phyloP scores from a whole-genome alignment of 2,113 vertebrate species.

The Tiliqua scincoides region DNA sequence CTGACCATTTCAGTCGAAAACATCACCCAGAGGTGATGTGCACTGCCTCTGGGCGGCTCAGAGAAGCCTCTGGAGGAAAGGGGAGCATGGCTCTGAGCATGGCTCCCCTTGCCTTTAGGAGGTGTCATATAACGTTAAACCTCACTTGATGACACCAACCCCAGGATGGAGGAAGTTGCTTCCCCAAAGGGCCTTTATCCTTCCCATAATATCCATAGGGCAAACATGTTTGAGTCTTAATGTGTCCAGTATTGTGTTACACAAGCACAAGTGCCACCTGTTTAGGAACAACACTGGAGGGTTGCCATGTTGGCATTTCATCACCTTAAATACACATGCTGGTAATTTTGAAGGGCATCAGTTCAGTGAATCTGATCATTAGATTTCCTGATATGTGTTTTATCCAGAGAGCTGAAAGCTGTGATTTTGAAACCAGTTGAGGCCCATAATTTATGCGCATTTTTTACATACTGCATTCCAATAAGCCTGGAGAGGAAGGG shows the following conservation, averaged over 20 bases:
- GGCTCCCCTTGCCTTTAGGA: too few relatives aligned
- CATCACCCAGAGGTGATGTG: too few relatives aligned
- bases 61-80: too few relatives aligned
- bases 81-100: too few relatives aligned
- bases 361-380: not conserved
- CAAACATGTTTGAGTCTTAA: not conserved
- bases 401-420: not conserved
- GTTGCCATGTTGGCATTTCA: not conserved
- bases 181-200: not conserved
- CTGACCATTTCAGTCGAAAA: too few relatives aligned
- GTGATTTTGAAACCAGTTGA: not conserved
- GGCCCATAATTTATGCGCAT: not conserved
- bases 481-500: not conserved
- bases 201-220: not conserved
- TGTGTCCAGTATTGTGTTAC: not conserved
- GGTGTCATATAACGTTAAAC: too few relatives aligned
- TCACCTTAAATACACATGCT: not conserved
- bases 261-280: not conserved
- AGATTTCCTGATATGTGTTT: not conserved
- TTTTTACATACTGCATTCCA: fast-evolving
- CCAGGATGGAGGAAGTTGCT: not conserved
- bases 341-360: not conserved
- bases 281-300: not conserved
- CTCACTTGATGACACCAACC: too few relatives aligned
- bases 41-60: too few relatives aligned